A percentile compares a stretch with the other conserved stretches of the same genome.
These are phyloP conservation scores for Balaenoptera acutorostrata DNA, from an alignment of 2,113 vertebrate species.

Conservation along the genomic window DNA sequence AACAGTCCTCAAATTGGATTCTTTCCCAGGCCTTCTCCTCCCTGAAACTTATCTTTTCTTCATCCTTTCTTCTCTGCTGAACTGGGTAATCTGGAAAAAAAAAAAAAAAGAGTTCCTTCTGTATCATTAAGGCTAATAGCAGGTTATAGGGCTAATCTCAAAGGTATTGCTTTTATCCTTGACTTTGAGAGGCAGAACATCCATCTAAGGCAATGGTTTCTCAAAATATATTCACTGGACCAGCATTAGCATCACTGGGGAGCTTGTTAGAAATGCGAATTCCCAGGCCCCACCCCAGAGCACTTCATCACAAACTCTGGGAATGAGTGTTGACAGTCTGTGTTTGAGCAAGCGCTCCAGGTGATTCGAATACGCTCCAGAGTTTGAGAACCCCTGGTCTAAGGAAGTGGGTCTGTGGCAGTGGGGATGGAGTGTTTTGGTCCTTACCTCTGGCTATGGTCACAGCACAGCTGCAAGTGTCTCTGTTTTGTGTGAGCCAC, in stretches of 20 bases:
- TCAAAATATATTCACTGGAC: neutral
- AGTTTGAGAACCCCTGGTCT: neutral
- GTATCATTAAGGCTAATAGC: neutral
- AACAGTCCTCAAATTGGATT: neutral
- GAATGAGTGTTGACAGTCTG: neutral
- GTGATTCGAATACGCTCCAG: no score
- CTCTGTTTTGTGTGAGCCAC: neutral
- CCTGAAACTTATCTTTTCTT: neutral
- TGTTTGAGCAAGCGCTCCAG: neutral
- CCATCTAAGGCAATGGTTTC: neutral
- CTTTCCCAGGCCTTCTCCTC: neutral
- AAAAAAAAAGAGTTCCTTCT: neutral
- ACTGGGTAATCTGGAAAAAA: neutral
- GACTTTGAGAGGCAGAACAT: neutral
- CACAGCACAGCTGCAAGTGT: neutral
- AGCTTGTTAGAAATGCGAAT: neutral
- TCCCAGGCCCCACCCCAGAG: neutral
- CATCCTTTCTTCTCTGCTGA: neutral
- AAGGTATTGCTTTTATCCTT: neutral
- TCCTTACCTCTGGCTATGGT: neutral
- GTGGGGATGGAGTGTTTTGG: rapidly evolving
- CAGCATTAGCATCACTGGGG: neutral
- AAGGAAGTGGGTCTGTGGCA: neutral
- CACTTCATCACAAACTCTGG: neutral
- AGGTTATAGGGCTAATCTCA: neutral